Conservation (phyloP, 2,797 vertebrate species). For the Alosa sapidissima region DNA sequence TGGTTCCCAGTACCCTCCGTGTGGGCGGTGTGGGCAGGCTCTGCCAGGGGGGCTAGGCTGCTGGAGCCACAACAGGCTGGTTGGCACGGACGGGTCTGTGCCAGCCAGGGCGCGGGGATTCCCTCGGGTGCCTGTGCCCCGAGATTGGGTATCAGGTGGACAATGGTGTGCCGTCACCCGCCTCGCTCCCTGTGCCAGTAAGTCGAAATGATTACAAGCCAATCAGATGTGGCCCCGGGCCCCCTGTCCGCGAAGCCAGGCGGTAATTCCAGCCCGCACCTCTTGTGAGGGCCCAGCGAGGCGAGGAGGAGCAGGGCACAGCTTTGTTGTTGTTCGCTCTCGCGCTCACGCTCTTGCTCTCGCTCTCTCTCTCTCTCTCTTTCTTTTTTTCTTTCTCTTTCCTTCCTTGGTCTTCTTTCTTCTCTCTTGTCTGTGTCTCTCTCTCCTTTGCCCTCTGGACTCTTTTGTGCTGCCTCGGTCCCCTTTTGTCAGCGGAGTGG, state of each 20-base stretch:
- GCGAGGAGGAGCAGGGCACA: slow-evolving; percentile 67
- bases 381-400: neutral
- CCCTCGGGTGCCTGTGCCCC: slow-evolving; percentile 59
- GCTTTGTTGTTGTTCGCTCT: slow-evolving; percentile 71
- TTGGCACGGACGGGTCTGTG: neutral
- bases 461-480: slow-evolving; percentile 45
- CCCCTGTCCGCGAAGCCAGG: slow-evolving; percentile 81
- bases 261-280: slow-evolving; percentile 85
- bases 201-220: slow-evolving; percentile 81
- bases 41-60: neutral
- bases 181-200: slow-evolving; percentile 75
- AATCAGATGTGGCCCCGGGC: slow-evolving; percentile 79
- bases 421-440: slow-evolving; percentile 70
- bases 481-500: slow-evolving; percentile 76
- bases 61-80: neutral
- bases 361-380: neutral
- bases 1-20: neutral
- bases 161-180: slow-evolving; percentile 82
- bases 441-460: slow-evolving; percentile 22
- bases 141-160: slow-evolving; percentile 79
- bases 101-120: slow-evolving; percentile 59
- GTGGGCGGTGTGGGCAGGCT: neutral
- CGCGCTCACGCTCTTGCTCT: neutral
- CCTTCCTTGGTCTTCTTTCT: slow-evolving; percentile 4
- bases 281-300: slow-evolving; percentile 79